Evolutionary conservation across 2,888 invertebrate genomes (phyloP), one percentile per base, ranked within the genome.

Genomic region (Volucella inanis): DNA sequence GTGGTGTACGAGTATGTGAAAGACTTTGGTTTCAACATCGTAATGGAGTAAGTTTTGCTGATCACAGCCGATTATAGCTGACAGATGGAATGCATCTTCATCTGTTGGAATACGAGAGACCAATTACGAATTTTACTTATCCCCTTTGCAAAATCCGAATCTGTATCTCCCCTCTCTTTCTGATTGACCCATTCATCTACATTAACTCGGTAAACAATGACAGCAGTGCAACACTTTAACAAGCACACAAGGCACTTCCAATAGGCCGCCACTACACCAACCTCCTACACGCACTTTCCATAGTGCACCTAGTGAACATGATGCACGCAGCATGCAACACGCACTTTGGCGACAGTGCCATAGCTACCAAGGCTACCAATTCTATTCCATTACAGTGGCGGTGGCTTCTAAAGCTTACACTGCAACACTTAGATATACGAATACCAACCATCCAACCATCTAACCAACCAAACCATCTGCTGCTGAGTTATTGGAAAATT

Each of bases 151-250:
- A 82, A 64, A 65, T 62, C 59, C 12, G 15, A 45, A n/a, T 31
- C 8, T 43, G 43, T 80, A 65, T 38, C 55, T 65, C 71, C 64
- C 59, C n/a, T 14, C 31, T 39, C 31, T 55, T 50, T 41, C 70
- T 80, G 84, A 80, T 80, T 77, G 85, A 81, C 76, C 80, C 85
- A 85, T 85, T 85, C 80, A 85, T 85, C 80, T 76, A 72, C 76
- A 85, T 80, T 85, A 80, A 72, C 80, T 84, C 64, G 70, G 79
- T 78, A 79, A 84, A 80, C 85, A 85, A 75, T 75, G 85, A 80
- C 80, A 81, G 72, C 77, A 52, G 61, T 76, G 80, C 72, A 85
- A 59, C 80, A 81, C 75, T 80, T 79, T 85, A 80, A 80, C 84
- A 80, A 80, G 84, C 72, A 12, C 61, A 49, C 80, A 41, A 61